These are phyloP conservation scores for Tethea ocularis DNA, from an alignment of 2,888 invertebrate genomes.

Conservation along the genomic window DNA sequence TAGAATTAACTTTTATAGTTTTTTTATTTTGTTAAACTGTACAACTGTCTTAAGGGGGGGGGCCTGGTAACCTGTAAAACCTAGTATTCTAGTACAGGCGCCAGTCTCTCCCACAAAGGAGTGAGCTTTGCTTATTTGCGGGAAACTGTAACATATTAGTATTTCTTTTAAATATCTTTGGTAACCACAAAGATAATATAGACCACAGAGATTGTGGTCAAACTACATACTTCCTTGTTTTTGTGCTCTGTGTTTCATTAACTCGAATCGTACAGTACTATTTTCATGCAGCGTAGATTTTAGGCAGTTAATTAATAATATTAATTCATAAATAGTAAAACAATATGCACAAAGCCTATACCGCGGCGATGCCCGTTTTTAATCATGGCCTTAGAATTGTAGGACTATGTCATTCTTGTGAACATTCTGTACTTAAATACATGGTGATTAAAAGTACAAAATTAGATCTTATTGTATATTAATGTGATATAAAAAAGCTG, in stretches of 20 bases:
- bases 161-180: no score
- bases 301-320: neutral
- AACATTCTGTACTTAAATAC: neutral
- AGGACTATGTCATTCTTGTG: neutral
- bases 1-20: no score
- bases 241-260: neutral
- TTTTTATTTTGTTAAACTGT: no score
- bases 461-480: neutral
- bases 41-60: no score
- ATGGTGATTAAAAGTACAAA: neutral
- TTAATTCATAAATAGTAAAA: neutral
- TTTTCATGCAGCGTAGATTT: neutral
- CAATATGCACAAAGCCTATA: neutral
- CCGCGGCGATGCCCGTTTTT: neutral
- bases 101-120: no score
- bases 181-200: no score
- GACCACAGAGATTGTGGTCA: no score
- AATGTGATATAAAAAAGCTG: neutral
- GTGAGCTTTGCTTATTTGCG: no score
- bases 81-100: no score
- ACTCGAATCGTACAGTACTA: neutral
- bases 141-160: no score
- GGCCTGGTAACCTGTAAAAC: no score
- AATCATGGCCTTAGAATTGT: neutral
- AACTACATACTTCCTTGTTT: neutral